Evolutionary conservation across 2,113 vertebrate genomes (phyloP), one percentile per base, ranked within the genome.

Genomic region (Vombatus ursinus): DNA sequence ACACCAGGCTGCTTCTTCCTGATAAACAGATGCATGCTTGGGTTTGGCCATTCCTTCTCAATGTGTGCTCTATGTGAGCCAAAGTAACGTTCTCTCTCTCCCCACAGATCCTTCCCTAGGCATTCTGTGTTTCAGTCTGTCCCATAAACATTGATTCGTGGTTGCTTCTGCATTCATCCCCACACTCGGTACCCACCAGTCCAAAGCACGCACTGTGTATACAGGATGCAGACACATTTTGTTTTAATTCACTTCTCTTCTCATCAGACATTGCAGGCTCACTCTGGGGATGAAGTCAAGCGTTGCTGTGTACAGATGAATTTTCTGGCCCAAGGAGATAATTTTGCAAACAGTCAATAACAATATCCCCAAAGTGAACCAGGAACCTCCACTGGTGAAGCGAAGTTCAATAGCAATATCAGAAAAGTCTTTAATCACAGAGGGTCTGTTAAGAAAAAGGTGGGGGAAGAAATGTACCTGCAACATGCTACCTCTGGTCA

Each of bases 241-340:
- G 52, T 91, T 98, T 98, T 97, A 97, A 97, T 96, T 96, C 91
- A 97, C 57, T 97, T 96, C 90, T 50, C 96, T 96, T 97, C 96
- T 96, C 92, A 97, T 94, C 90, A 94, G 23, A 28, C 16, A 95
- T 91, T 96, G 89, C 94, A 96, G 89, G n/a, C 50, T 53, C 94
- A 97, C 96, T 97, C 93, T 96, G 90, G 90, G 93, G 91, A 97
- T 95, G 91, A 96, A 57, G 91, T 94, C 93, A 54, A 96, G 91
- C 3, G 0, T 48, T 98, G 90, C 96, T 96, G 50, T 94, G 96
- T 91, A 96, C 97, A 98, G 96, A 97, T 97, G 57, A 97, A 98
- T 98, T 98, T 98, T 98, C 96, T 97, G 96, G 92, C 91, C 90
- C 90, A 96, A 97, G 94, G 91, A 98, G 90, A 98, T 97, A 96